Evolutionary conservation across 2,888 invertebrate genomes (phyloP), one percentile per base, ranked within the genome.

Genomic region (Tetrapedia diversipes): DNA sequence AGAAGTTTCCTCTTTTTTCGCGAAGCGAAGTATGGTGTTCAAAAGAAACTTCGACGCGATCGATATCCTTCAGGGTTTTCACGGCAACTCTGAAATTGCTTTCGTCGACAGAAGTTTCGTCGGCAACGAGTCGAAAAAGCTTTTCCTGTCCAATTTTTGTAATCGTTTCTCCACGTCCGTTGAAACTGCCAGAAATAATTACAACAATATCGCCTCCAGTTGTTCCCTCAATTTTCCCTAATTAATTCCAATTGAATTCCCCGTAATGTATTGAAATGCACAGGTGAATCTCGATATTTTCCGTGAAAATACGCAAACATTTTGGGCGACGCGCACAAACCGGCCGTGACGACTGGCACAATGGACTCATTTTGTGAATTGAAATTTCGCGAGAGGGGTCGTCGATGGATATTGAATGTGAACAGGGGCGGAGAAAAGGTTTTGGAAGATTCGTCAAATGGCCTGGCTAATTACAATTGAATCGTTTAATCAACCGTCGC

Each of bases 321-420:
- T 32, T 41, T 22, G 41, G 10, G 2, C 19, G 6, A n/a, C 39
- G 27, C 7, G n/a, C 47, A 16, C 43, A 10, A 37, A 43, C 19
- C 27, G 0, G n/a, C 16, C 2, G 10, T 14, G n/a, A 32, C 1
- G 16, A 1, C n/a, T 7, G 8, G 14, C 10, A 60, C 73, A 72
- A 72, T 56, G 22, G 19, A 43, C 37, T 66, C 54, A 37, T 66
- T 75, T 75, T 41, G 10, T 8, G 41, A 65, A 75, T 75, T 72
- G 60, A 8, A 66, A 29, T 65, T 60, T 66, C 41, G 34, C n/a
- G n/a, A n/a, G 29, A 27, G 19, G 34, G 60, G 11, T 19, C 14
- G 53, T 1, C 37, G 47, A 60, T 51, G 49, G 37, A 29, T 53
- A 63, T 63, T 49, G 63, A 74, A 71, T 37, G 24, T 16, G 29